Percentiles rank a stretch among this genome's conserved stretches.
phyloP scores from a whole-genome alignment of 2,888 invertebrate species.

The Synanthedon andrenaeformis region DNA sequence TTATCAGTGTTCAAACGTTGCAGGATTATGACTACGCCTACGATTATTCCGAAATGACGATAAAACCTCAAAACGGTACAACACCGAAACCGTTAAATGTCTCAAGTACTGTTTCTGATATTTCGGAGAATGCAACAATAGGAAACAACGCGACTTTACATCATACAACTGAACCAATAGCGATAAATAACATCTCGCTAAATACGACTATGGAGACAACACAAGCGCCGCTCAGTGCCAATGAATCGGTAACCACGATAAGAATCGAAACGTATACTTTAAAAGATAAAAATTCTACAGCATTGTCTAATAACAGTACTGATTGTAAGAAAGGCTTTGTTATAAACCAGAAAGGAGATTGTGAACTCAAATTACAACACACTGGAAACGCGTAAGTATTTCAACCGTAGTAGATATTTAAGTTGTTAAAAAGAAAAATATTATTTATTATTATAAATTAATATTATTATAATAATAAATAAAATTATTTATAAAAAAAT shows the following conservation, averaged over 20 bases:
- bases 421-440: no score
- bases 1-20: conserved; percentile 18
- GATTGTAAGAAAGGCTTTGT: conserved; percentile 52
- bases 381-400: conserved; percentile 53
- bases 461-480: no score
- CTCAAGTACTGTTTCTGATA: conserved; percentile 20
- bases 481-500: no score
- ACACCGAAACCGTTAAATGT: conserved; percentile 49
- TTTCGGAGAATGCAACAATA: conserved; percentile 22
- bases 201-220: conserved; percentile 1
- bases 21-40: conserved; percentile 81
- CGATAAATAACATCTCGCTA: conserved; percentile 9
- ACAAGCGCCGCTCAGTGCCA: conserved; percentile 2
- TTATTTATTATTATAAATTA: no score
- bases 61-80: conserved; percentile 70
- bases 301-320: conserved; percentile 12
- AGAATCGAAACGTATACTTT: conserved; percentile 1
- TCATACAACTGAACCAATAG: conserved; percentile 14
- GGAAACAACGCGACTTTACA: conserved; percentile 11
- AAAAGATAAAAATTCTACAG: conserved; percentile 10
- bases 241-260: conserved; percentile 11
- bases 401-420: background rate
- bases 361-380: conserved; percentile 45
- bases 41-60: conserved; percentile 78
- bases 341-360: conserved; percentile 46